phyloP scores from a whole-genome alignment of 1,140 invertebrate species.

The Eurosta solidaginis region DNA sequence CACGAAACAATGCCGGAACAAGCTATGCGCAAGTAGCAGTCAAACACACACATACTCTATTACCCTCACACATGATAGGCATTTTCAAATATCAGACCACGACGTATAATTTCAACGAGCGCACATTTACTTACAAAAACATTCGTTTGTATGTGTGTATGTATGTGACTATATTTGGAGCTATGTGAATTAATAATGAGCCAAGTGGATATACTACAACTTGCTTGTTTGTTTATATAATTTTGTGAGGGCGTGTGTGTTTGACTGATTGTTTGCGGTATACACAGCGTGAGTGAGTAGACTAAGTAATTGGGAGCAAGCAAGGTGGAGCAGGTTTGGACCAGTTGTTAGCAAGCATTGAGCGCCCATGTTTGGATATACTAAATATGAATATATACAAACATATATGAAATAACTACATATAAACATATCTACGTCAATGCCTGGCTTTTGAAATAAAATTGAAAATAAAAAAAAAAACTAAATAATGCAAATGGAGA shows the following conservation, averaged over 20 bases:
- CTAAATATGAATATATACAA: background rate
- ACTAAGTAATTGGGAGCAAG: constrained; percentile 25
- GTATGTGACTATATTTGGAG: too few relatives aligned
- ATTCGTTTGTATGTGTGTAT: too few relatives aligned
- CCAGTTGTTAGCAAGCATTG: background rate
- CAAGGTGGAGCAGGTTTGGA: constrained; percentile 22
- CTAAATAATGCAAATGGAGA: background rate
- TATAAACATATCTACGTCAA: too few relatives aligned
- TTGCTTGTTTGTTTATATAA: background rate
- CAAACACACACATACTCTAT: background rate
- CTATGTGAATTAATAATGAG: background rate
- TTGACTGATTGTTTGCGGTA: background rate
- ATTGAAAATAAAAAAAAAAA: background rate
- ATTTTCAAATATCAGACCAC: background rate
- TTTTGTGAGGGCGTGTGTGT: background rate
- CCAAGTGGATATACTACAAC: background rate
- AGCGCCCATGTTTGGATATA: background rate
- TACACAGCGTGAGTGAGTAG: background rate
- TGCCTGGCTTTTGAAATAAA: too few relatives aligned
- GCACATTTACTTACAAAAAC: background rate
- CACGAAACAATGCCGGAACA: constrained; percentile 25
- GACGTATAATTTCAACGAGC: background rate
- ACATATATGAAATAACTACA: background rate
- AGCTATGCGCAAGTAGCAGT: constrained; percentile 12
- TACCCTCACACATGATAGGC: background rate